Percentiles rank a stretch among this genome's conserved stretches.
Conservation (phyloP, 2,797 vertebrate genomes). For the Tapera naevia region DNA sequence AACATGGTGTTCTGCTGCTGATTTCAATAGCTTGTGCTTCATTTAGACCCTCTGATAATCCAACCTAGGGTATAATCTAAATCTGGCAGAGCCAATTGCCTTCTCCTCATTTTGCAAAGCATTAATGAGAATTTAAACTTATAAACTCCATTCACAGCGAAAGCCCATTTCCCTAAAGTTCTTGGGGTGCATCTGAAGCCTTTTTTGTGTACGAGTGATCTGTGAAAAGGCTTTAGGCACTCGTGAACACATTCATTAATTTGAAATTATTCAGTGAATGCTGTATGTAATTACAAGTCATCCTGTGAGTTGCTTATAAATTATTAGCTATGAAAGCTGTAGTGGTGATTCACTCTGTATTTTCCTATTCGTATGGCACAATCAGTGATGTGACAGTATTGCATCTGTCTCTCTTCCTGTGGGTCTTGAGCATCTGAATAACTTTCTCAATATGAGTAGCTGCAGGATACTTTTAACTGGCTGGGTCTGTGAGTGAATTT, state of each 20-base stretch:
- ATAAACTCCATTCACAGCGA: not conserved
- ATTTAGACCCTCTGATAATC: not conserved
- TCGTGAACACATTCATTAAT: not conserved
- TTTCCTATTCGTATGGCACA: not conserved
- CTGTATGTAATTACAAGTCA: not conserved
- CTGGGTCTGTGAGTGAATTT: not conserved
- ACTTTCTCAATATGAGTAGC: not conserved
- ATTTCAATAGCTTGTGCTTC: not conserved
- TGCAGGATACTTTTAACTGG: not conserved
- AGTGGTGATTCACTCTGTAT: not conserved
- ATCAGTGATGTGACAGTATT: not conserved
- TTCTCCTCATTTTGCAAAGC: not conserved
- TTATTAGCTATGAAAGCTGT: not conserved
- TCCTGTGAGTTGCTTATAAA: not conserved
- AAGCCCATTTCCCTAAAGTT: not conserved
- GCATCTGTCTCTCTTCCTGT: not conserved
- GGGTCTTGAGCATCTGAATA: not conserved
- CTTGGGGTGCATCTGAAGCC: not conserved
- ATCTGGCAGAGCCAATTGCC: not conserved
- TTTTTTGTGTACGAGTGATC: not conserved
- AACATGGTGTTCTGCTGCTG: not conserved
- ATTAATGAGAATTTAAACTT: not conserved
- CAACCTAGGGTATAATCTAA: not conserved
- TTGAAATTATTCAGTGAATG: constrained; percentile 31
- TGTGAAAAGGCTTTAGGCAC: not conserved